Conservation (phyloP, 1,140 invertebrate species). For the Bombus superbus region DNA sequence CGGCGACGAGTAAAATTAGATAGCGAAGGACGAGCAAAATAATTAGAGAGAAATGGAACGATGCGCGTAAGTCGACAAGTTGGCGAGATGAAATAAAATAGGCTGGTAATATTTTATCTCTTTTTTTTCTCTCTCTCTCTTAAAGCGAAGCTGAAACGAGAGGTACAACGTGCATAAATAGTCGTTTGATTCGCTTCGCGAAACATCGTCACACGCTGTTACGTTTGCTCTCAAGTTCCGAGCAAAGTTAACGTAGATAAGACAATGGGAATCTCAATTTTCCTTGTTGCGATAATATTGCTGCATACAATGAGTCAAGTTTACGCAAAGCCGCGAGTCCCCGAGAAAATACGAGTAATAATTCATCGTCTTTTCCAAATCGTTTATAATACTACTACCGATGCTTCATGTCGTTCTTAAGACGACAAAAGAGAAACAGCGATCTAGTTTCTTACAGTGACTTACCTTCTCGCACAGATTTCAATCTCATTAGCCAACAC, state of each 20-base stretch:
- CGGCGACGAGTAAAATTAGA: too few relatives aligned
- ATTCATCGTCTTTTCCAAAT: neutral
- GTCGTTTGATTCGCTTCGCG: neutral
- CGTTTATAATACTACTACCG: neutral
- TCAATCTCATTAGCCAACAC: neutral
- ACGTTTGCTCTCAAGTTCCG: neutral
- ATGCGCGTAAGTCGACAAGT: too few relatives aligned
- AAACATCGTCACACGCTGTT: neutral
- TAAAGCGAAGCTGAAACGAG: neutral
- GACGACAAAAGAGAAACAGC: neutral
- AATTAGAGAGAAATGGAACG: too few relatives aligned
- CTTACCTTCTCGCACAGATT: neutral
- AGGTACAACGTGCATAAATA: neutral
- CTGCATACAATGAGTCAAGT: slow-evolving; percentile 5
- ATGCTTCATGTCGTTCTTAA: neutral
- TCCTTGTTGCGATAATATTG: neutral
- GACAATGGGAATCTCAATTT: neutral
- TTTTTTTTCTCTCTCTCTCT: too few relatives aligned
- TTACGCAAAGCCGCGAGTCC: neutral
- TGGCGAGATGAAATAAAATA: too few relatives aligned
- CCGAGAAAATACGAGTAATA: neutral
- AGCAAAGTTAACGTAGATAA: neutral
- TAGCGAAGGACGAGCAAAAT: too few relatives aligned
- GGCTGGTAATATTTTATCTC: too few relatives aligned
- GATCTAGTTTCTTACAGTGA: neutral